A percentile compares a stretch with the other conserved stretches of the same genome.
phyloP scores from a whole-genome alignment of 2,888 invertebrate species.

The Arrhopalites spinosus region DNA sequence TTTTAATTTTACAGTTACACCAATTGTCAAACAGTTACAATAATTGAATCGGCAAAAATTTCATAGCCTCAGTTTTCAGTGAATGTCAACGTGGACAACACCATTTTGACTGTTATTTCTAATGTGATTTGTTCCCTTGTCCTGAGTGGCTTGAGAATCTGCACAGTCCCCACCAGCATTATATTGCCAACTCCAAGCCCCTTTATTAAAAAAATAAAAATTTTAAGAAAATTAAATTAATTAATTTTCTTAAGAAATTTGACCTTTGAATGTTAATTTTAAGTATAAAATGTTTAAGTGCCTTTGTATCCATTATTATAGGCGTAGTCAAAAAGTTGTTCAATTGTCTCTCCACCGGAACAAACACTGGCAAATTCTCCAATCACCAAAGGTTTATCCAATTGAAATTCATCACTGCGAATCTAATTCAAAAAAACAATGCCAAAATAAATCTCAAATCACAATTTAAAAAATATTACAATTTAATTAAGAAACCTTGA shows the following conservation, averaged over 20 bases:
- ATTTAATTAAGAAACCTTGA: conserved; percentile 44
- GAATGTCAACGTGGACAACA: conserved; percentile 19
- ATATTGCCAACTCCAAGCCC: conserved; percentile 55
- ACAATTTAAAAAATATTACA: neutral
- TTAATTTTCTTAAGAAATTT: too few species aligned
- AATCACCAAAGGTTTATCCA: conserved; percentile 57
- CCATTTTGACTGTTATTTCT: conserved; percentile 39
- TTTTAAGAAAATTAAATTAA: too few species aligned
- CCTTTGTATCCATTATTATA: conserved; percentile 53
- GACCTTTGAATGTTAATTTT: too few species aligned
- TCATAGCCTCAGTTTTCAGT: conserved; percentile 21
- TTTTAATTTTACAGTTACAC: too few species aligned
- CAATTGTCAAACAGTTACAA: too few species aligned
- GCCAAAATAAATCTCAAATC: too few species aligned
- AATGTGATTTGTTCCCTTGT: conserved; percentile 47
- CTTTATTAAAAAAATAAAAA: too few species aligned
- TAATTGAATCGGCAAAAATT: too few species aligned
- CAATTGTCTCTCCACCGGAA: conserved; percentile 45
- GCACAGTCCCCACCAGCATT: conserved; percentile 54
- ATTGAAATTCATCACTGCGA: conserved; percentile 41
- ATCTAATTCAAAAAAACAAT: too few species aligned
- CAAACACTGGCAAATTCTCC: conserved; percentile 56
- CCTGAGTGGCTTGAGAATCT: conserved; percentile 48
- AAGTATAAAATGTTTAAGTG: too few species aligned
- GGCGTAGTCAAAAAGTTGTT: conserved; percentile 47